These are phyloP conservation scores for Balanococcus diminutus DNA, from an alignment of 2,888 invertebrate genomes.

Conservation along the genomic window DNA sequence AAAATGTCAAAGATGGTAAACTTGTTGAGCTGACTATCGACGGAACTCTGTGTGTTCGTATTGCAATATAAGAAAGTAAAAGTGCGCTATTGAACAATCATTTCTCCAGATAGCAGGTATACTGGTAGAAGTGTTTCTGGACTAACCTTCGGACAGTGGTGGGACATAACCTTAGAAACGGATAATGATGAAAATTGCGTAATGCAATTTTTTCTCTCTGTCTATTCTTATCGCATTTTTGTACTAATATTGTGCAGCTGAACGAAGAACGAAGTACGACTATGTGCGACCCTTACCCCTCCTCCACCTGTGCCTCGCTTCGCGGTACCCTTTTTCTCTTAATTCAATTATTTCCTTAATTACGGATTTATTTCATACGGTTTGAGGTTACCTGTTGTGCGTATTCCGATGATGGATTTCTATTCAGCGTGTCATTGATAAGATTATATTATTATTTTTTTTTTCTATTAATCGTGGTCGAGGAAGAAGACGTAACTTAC, in stretches of 20 bases:
- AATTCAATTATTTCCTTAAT: slow-evolving; percentile 40
- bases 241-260: background rate
- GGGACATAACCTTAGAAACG: slow-evolving; percentile 53
- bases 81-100: slow-evolving; percentile 54
- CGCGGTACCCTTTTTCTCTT: background rate
- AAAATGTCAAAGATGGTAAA: slow-evolving; percentile 39
- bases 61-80: slow-evolving; percentile 53
- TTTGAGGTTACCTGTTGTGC: slow-evolving; percentile 16
- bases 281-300: background rate
- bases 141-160: slow-evolving; percentile 52
- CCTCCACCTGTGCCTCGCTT: background rate
- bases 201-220: slow-evolving; percentile 32
- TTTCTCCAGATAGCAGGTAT: slow-evolving; percentile 51
- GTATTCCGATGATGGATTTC: background rate
- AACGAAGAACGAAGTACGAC: background rate
- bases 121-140: slow-evolving; percentile 45
- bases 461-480: background rate
- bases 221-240: background rate
- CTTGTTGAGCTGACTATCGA: slow-evolving; percentile 53
- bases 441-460: too few relatives aligned
- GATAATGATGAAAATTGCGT: slow-evolving; percentile 49
- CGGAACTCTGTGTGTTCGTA: slow-evolving; percentile 46
- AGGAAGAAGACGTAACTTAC: background rate
- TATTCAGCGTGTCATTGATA: slow-evolving; percentile 25
- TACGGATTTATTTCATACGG: background rate